Conservation (phyloP, 1,140 invertebrate species). For the roundworm (Caenorhabditis elegans) region DNA sequence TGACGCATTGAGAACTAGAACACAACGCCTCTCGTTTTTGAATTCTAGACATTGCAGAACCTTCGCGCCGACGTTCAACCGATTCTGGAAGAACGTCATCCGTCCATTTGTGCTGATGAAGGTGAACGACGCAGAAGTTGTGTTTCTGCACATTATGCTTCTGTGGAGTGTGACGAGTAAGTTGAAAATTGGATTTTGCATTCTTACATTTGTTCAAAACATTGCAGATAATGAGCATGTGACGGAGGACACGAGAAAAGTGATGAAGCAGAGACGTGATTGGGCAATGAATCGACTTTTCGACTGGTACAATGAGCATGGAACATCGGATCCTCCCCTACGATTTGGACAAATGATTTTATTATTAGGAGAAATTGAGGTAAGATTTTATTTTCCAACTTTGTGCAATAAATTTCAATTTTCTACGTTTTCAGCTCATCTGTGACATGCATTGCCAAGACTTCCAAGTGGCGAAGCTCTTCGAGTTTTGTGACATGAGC, state of each 20-base stretch:
- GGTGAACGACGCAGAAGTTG: slow-evolving; percentile 46
- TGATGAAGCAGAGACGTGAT: slow-evolving; percentile 33
- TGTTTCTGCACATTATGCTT: slow-evolving; percentile 43
- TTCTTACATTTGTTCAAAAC: background rate
- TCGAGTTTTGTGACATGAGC: slow-evolving; percentile 44
- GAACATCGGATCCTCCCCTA: slow-evolving; percentile 20
- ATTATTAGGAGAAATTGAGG: slow-evolving; percentile 42
- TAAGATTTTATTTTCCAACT: background rate
- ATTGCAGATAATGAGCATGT: slow-evolving; percentile 22
- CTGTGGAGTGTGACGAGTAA: slow-evolving; percentile 44
- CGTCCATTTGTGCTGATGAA: slow-evolving; percentile 42
- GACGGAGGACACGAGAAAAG: background rate
- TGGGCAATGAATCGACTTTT: slow-evolving; percentile 44
- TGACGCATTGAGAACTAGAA: background rate
- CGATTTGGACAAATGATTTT: slow-evolving; percentile 42
- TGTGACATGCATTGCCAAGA: slow-evolving; percentile 42
- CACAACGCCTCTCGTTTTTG: slow-evolving; percentile 3
- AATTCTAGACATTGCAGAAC: slow-evolving; percentile 38
- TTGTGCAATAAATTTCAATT: background rate
- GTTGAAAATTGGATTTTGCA: background rate
- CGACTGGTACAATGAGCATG: slow-evolving; percentile 21
- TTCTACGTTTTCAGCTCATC: slow-evolving; percentile 27
- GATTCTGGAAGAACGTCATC: slow-evolving; percentile 46
- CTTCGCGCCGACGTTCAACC: slow-evolving; percentile 45
- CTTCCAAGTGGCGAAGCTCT: slow-evolving; percentile 46